Evolutionary conservation across 2,888 invertebrate species (phyloP).

Genomic region (Branchipolynoe longqiensis): DNA sequence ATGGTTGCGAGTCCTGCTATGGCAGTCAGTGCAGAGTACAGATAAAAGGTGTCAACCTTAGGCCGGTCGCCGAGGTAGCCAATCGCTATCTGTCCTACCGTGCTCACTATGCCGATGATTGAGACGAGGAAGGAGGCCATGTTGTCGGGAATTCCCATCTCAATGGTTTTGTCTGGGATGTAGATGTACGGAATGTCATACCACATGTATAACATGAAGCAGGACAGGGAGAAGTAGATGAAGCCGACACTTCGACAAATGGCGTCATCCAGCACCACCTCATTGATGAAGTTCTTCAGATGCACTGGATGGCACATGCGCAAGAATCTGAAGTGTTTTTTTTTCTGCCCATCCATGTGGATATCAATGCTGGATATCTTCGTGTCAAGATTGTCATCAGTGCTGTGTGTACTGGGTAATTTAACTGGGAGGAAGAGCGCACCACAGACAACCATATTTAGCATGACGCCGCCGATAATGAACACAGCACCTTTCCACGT

Average conservation of each 20-base stretch:
- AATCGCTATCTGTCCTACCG: conserved; percentile 88
- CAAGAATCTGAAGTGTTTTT: neutral
- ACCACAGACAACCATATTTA: conserved; percentile 76
- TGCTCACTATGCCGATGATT: conserved; percentile 89
- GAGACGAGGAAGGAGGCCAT: conserved; percentile 88
- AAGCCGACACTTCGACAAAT: conserved; percentile 76
- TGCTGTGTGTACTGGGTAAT: conserved; percentile 64
- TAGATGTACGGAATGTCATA: conserved; percentile 96
- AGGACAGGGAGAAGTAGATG: conserved; percentile 86
- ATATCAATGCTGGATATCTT: neutral
- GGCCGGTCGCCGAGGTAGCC: conserved; percentile 94
- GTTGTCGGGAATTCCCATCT: conserved; percentile 83
- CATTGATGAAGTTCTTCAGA: conserved; percentile 71
- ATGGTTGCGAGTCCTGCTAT: conserved; percentile 80
- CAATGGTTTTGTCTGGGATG: conserved; percentile 89
- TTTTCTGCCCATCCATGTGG: neutral
- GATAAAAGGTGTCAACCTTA: conserved; percentile 89
- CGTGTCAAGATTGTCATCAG: neutral
- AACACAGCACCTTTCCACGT: conserved; percentile 78
- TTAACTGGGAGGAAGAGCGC: conserved; percentile 75
- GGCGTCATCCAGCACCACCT: conserved; percentile 75
- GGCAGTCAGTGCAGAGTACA: conserved; percentile 89
- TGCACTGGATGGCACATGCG: conserved; percentile 66
- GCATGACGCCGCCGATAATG: conserved; percentile 74
- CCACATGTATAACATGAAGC: conserved; percentile 94